Percentiles rank a stretch among this genome's conserved stretches.
phyloP scores from a whole-genome alignment of 2,113 vertebrate species.

The Geothlypis trichas region DNA sequence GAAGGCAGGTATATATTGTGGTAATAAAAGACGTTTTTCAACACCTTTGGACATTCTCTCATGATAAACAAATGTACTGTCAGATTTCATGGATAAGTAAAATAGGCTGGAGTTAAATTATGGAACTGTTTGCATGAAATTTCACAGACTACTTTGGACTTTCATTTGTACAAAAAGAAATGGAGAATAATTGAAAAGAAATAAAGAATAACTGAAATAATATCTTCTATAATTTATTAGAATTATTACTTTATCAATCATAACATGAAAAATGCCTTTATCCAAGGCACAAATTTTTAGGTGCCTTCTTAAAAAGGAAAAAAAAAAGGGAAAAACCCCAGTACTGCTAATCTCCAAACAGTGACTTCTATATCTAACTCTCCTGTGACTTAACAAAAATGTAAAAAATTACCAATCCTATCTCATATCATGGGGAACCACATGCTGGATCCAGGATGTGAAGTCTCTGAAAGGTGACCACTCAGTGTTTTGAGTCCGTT shows the following conservation, averaged over 20 bases:
- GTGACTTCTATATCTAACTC: neutral
- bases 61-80: neutral
- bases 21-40: neutral
- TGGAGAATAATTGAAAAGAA: neutral
- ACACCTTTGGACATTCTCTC: neutral
- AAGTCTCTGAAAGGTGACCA: neutral
- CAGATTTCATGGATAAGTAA: neutral
- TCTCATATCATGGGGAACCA: neutral
- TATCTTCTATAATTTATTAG: neutral
- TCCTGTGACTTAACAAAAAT: neutral
- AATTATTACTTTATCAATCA: neutral
- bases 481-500: neutral
- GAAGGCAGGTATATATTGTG: neutral
- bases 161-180: neutral
- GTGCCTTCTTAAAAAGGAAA: neutral
- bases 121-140: neutral
- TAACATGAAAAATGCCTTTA: neutral
- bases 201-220: neutral
- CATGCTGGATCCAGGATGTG: accelerated
- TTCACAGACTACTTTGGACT: neutral
- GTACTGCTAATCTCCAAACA: neutral
- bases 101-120: neutral
- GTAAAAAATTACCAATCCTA: neutral
- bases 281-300: neutral
- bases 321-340: accelerated